Conservation (phyloP, 2,888 invertebrate genomes). For the Mimumesa dahlbomi region DNA sequence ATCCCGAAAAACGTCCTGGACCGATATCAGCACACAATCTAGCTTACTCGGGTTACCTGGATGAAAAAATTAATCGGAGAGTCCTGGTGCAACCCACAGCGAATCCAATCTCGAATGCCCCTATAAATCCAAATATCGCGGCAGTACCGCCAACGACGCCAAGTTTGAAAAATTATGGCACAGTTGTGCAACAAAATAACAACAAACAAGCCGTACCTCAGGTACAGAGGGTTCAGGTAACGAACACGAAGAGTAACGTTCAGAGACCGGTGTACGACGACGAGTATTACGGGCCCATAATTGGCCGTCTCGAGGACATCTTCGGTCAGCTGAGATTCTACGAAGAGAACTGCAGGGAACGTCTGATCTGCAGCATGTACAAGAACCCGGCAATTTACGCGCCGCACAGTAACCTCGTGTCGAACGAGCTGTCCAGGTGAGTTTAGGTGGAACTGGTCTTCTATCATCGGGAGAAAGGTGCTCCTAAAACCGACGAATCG, state of each 20-base stretch:
- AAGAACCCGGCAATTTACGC: conserved; percentile 90
- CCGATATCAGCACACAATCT: conserved; percentile 66
- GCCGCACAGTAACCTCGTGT: conserved; percentile 93
- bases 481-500: conserved; percentile 58
- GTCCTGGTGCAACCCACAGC: conserved; percentile 19
- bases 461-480: conserved; percentile 76
- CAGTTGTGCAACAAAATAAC: conserved; percentile 19
- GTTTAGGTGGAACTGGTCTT: not conserved
- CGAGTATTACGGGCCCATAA: conserved; percentile 88
- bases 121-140: conserved; percentile 30
- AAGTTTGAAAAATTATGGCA: conserved; percentile 50
- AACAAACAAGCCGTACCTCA: no score
- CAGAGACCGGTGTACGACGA: conserved; percentile 74
- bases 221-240: conserved; percentile 37
- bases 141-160: conserved; percentile 29
- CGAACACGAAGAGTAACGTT: conserved; percentile 19
- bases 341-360: conserved; percentile 88
- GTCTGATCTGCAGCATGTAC: conserved; percentile 92
- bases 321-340: conserved; percentile 86
- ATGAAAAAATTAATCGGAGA: conserved; percentile 68
- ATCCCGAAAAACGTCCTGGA: conserved; percentile 59
- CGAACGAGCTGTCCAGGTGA: conserved; percentile 94
- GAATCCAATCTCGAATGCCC: conserved; percentile 17
- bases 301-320: conserved; percentile 89
- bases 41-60: conserved; percentile 74